phyloP scores from a whole-genome alignment of 2,113 vertebrate species.

The Tyrannus savana region DNA sequence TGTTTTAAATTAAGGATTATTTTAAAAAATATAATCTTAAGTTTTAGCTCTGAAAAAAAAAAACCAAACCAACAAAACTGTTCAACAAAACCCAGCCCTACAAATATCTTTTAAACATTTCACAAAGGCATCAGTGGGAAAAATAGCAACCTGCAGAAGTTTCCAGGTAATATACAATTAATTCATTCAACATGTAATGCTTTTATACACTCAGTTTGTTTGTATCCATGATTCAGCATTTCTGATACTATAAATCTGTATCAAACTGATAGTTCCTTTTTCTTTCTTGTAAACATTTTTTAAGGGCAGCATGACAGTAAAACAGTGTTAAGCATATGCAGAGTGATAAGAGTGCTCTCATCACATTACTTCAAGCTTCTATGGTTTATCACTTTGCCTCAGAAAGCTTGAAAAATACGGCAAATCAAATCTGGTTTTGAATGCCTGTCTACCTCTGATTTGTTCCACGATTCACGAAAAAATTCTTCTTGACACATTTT shows the following conservation, averaged over 20 bases:
- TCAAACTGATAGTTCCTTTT: not conserved
- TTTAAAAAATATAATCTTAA: not conserved
- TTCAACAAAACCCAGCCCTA: not conserved
- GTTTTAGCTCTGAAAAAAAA: not conserved
- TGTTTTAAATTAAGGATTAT: not conserved
- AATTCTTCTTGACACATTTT: not conserved
- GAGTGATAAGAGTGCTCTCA: not conserved
- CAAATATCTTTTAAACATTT: not conserved
- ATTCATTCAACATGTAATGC: not conserved
- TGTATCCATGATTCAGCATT: not conserved
- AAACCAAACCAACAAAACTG: not conserved
- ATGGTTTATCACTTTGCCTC: conserved; percentile 25
- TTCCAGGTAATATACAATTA: not conserved
- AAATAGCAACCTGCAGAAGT: not conserved
- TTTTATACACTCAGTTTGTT: not conserved
- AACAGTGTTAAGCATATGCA: not conserved
- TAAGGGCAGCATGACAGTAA: not conserved
- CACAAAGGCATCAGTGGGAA: not conserved
- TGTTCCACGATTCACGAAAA: conserved; percentile 21
- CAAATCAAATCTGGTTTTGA: conserved; percentile 53
- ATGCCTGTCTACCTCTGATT: conserved; percentile 40
- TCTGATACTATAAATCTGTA: not conserved
- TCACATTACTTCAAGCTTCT: conserved; percentile 8
- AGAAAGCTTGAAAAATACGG: conserved; percentile 33
- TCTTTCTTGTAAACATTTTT: not conserved